phyloP scores from a whole-genome alignment of 2,113 vertebrate genomes.

The Gila orcuttii region DNA sequence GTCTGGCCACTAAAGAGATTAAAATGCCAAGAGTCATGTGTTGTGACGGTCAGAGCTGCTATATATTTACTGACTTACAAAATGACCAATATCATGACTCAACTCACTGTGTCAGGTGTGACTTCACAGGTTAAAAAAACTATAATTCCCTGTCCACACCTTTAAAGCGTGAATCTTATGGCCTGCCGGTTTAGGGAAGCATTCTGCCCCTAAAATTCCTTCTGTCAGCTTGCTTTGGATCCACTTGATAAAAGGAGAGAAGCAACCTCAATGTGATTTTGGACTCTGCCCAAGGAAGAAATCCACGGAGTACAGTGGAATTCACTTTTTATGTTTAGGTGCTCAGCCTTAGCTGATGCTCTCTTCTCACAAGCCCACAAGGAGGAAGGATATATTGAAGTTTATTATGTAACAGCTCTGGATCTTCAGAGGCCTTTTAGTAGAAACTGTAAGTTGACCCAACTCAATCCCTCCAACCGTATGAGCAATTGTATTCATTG shows the following conservation, averaged over 20 bases:
- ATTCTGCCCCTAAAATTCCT: neutral
- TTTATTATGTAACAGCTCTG: conserved; percentile 44
- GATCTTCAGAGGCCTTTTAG: conserved; percentile 38
- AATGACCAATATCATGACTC: conserved; percentile 28
- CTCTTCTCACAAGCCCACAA: conserved; percentile 36
- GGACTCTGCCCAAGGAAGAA: conserved; percentile 20
- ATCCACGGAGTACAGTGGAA: conserved; percentile 6
- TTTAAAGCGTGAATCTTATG: conserved; percentile 8
- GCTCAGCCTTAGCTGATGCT: conserved; percentile 44
- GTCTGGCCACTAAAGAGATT: conserved; percentile 34
- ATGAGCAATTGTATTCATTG: conserved; percentile 44
- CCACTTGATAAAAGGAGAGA: conserved; percentile 25
- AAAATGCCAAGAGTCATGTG: conserved; percentile 34
- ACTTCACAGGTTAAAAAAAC: conserved; percentile 1
- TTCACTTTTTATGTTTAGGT: conserved; percentile 21
- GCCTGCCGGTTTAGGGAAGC: neutral
- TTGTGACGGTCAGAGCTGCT: neutral
- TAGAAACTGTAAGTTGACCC: conserved; percentile 42
- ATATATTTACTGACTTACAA: conserved; percentile 20
- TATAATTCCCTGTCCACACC: conserved; percentile 23
- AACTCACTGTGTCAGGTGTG: conserved; percentile 32
- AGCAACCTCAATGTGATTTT: conserved; percentile 21
- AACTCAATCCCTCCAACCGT: conserved; percentile 19
- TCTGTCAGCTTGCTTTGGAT: conserved; percentile 30
- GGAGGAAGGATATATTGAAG: conserved; percentile 23